Evolutionary conservation across 92 coral and sea anemone species (phyloP), one percentile per base, ranked within the genome.

Genomic region (Epizoanthus stellaris): DNA sequence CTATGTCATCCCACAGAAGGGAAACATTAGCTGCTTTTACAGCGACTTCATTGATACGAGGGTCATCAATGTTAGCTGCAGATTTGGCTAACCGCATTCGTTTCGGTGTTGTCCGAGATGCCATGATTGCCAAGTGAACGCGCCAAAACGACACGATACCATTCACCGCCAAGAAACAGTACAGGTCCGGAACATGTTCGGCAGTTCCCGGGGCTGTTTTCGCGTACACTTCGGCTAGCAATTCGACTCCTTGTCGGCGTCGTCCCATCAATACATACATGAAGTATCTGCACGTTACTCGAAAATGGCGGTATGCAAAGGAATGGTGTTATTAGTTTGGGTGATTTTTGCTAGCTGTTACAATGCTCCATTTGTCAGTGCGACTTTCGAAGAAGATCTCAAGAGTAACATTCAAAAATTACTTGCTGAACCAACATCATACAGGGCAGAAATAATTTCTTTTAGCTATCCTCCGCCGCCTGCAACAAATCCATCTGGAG

Each of bases 1-100:
- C 21, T 17, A 67, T 38, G n/a, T 87, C 40, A 45, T 87, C 86
- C 86, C 86, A 71, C 17, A 56, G 66, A 3, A 87, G 20, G 17
- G 43, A 40, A 70, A 70, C 54, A 69, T 16, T 36, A 43, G 76
- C 76, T 70, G 76, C 76, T 40, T 70, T 71, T 40, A 73, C 73
- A 54, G 86, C 90, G 2, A 87, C 81, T 72, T 87, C 81, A 17
- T 88, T 87, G 15, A 87, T 87, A 17, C 84, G 59, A 6, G n/a
- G 20, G 19, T 85, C 84, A 30, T 62, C 88, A 59, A 60, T 71
- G 40, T 71, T 71, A 71, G n/a, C 40, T 45, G 36, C 40, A 7
- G 57, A 34, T 71, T 43, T 71, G 11, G 58, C 56, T 34, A 71
- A 49, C 56, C 58, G 59, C 56, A 40, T 16, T 71, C 76, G 40